Percentiles rank a stretch among this genome's conserved stretches.
Conservation (phyloP, 2,888 invertebrate genomes). For the Xanthia icteritia region DNA sequence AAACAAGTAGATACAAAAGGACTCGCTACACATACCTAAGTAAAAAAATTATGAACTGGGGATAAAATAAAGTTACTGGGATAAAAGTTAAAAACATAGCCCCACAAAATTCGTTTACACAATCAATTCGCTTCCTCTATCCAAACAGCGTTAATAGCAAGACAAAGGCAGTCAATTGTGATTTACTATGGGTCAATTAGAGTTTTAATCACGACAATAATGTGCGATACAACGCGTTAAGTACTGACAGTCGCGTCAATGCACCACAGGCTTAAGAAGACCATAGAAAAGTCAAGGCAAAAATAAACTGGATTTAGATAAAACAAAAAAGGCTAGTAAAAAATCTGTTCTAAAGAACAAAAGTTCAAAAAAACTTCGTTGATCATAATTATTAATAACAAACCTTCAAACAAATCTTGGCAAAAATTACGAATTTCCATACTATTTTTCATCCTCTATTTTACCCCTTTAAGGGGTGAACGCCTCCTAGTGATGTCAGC, state of each 20-base stretch:
- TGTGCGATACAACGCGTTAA: slow-evolving; percentile 86
- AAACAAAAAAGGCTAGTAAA: no score
- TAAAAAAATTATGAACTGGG: background rate
- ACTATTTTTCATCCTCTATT: no score
- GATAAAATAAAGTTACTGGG: no score
- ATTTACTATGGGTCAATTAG: slow-evolving; percentile 89
- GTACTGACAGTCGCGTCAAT: slow-evolving; percentile 82
- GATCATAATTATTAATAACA: background rate
- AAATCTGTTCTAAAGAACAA: background rate
- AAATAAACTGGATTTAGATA: no score
- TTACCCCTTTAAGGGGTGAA: no score
- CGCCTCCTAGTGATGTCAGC: no score
- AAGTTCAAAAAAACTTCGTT: background rate
- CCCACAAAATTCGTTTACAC: slow-evolving; percentile 26
- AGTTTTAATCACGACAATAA: slow-evolving; percentile 90
- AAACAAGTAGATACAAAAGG: background rate
- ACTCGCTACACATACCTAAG: background rate
- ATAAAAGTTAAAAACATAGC: slow-evolving; percentile 7
- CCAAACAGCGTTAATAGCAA: slow-evolving; percentile 77
- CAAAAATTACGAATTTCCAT: no score
- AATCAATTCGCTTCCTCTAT: slow-evolving; percentile 63
- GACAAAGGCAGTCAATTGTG: slow-evolving; percentile 86
- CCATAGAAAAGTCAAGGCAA: slow-evolving; percentile 5
- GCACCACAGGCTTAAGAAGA: slow-evolving; percentile 72
- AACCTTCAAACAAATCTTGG: no score